Percentiles rank a stretch among this genome's conserved stretches.
Conservation (phyloP, 2,888 invertebrate genomes). For the Diadromus collaris region DNA sequence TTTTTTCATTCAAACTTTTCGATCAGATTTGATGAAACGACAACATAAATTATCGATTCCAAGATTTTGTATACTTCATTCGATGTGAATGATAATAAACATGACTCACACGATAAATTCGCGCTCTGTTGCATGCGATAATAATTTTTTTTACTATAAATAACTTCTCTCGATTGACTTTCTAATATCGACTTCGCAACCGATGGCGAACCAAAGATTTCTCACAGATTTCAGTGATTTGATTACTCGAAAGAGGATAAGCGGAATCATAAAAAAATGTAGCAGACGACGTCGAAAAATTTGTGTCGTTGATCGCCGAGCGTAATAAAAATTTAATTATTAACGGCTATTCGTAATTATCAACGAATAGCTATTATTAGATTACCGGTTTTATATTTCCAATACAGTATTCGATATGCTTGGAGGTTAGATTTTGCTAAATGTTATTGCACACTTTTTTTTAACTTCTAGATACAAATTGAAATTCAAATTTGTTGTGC, state of each 20-base stretch:
- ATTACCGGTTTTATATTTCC: not conserved
- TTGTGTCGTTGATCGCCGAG: not conserved
- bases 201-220: not conserved
- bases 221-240: not conserved
- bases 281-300: not conserved
- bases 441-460: not conserved
- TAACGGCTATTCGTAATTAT: too few species aligned
- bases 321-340: too few species aligned
- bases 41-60: not conserved
- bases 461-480: not conserved
- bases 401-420: not conserved
- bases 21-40: not conserved
- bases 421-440: not conserved
- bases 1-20: not conserved
- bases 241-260: not conserved
- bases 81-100: slow-evolving; percentile 6
- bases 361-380: not conserved
- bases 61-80: not conserved
- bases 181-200: slow-evolving; percentile 1
- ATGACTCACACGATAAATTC: not conserved
- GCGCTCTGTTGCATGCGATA: not conserved
- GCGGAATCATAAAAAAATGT: not conserved
- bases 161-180: slow-evolving; percentile 6
- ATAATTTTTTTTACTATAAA: slow-evolving; percentile 12
- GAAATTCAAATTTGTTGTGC: not conserved